A percentile compares a stretch with the other conserved stretches of the same genome.
Conservation (phyloP, 2,888 invertebrate genomes). For the Chrysotoxum bicinctum region DNA sequence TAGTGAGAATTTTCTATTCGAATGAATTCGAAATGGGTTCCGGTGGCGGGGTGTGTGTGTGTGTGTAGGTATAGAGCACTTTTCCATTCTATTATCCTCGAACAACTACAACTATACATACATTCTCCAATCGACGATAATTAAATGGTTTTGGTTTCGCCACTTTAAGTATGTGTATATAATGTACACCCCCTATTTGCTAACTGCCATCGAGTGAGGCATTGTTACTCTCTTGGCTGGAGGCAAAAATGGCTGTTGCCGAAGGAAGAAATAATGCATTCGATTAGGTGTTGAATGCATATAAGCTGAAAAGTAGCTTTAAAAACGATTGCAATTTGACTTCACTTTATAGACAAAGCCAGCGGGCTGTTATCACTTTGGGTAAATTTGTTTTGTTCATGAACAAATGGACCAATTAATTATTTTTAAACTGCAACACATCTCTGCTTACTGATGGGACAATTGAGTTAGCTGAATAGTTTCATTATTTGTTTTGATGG, state of each 20-base stretch:
- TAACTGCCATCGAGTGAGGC: slow-evolving; percentile 17
- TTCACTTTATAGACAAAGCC: not conserved
- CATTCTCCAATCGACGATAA: slow-evolving; percentile 60
- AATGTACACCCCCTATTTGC: not conserved
- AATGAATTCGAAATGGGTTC: slow-evolving; percentile 63
- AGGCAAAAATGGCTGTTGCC: slow-evolving; percentile 32
- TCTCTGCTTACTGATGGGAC: no score
- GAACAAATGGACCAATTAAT: not conserved
- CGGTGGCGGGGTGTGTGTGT: slow-evolving; percentile 27
- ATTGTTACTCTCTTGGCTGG: slow-evolving; percentile 2
- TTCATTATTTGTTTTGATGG: no score
- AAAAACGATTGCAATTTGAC: slow-evolving; percentile 6
- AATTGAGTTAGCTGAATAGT: no score
- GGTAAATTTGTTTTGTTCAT: not conserved
- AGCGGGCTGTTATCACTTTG: not conserved
- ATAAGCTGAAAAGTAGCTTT: slow-evolving; percentile 27
- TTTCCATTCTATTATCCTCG: slow-evolving; percentile 1
- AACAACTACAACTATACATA: not conserved
- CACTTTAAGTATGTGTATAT: slow-evolving; percentile 28
- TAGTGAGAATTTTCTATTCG: slow-evolving; percentile 70
- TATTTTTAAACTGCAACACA: not conserved
- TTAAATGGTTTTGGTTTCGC: slow-evolving; percentile 69
- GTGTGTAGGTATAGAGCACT: not conserved
- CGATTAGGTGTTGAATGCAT: slow-evolving; percentile 65
- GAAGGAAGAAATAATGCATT: slow-evolving; percentile 61